Percentiles rank a stretch among this genome's conserved stretches.
Evolutionary conservation across 2,888 invertebrate genomes (phyloP).

Genomic region (Plebejus argus): DNA sequence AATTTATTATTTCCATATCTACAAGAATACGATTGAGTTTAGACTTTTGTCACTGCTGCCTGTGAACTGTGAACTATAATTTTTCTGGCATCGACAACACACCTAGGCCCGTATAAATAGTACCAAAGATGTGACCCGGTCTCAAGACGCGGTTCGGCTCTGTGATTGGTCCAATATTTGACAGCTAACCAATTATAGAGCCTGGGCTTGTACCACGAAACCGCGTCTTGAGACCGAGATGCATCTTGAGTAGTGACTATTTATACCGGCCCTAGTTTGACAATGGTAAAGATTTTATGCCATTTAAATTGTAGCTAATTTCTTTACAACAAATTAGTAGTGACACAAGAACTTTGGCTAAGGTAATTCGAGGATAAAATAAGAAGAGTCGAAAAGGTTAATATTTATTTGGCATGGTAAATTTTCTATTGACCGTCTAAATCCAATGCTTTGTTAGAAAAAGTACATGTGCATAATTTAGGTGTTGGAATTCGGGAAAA

Average conservation of each 20-base stretch:
- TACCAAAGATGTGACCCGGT: no score
- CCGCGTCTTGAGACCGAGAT: no score
- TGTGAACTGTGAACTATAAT: not conserved
- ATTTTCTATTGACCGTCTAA: not conserved
- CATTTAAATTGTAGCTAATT: not conserved
- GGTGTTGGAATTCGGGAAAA: not conserved
- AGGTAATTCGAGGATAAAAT: no score
- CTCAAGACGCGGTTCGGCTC: no score
- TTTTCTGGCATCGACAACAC: not conserved
- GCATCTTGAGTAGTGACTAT: no score
- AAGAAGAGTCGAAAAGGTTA: not conserved
- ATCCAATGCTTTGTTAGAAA: slow-evolving; percentile 15
- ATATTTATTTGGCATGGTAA: not conserved
- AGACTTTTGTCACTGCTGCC: not conserved
- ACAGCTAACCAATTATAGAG: no score
- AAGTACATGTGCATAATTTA: slow-evolving; percentile 30
- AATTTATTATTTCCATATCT: not conserved
- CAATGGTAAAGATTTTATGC: not conserved
- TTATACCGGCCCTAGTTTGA: no score
- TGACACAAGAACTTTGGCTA: not conserved
- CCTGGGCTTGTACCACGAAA: no score
- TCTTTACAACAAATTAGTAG: not conserved
- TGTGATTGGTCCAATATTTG: no score
- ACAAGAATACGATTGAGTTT: no score
- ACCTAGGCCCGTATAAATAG: no score